A percentile compares a stretch with the other conserved stretches of the same genome.
Conservation (phyloP, 2,113 vertebrate species). For the Alexandromys fortis region DNA sequence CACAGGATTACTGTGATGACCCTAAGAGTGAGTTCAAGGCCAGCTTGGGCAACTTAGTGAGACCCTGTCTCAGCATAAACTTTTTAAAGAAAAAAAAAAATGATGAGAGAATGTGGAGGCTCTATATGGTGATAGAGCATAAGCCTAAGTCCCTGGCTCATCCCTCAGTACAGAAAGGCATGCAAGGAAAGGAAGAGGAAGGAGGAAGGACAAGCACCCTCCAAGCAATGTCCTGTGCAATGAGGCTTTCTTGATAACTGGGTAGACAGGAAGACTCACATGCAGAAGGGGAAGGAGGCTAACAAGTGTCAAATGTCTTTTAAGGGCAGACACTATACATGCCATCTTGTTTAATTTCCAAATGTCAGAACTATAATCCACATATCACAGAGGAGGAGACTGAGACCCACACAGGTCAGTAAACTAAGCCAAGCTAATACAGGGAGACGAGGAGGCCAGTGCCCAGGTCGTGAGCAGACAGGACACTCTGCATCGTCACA, state of each 20-base stretch:
- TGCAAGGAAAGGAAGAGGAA: neutral
- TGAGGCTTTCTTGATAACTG: slow-evolving; percentile 19
- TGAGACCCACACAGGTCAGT: neutral
- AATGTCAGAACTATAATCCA: neutral
- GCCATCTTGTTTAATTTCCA: slow-evolving; percentile 2
- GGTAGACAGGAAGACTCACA: slow-evolving; percentile 5
- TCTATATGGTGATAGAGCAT: too few species aligned
- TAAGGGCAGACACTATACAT: neutral
- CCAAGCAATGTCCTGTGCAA: neutral
- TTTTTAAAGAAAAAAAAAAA: neutral
- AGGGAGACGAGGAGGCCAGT: neutral
- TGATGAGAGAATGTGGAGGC: neutral
- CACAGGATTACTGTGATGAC: too few species aligned
- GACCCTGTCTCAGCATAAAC: too few species aligned
- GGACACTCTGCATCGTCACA: neutral
- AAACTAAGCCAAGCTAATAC: slow-evolving; percentile 13
- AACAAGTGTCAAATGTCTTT: neutral
- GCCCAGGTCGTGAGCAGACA: neutral
- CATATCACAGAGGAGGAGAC: neutral
- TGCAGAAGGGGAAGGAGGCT: neutral
- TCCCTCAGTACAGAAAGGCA: neutral
- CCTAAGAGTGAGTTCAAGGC: too few species aligned
- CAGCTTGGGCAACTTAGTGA: too few species aligned
- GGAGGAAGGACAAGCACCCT: neutral
- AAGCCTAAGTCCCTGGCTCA: neutral